Base-by-base conservation (phyloP, 2,797 vertebrate species). In the Epinephelus coioides region DNA sequence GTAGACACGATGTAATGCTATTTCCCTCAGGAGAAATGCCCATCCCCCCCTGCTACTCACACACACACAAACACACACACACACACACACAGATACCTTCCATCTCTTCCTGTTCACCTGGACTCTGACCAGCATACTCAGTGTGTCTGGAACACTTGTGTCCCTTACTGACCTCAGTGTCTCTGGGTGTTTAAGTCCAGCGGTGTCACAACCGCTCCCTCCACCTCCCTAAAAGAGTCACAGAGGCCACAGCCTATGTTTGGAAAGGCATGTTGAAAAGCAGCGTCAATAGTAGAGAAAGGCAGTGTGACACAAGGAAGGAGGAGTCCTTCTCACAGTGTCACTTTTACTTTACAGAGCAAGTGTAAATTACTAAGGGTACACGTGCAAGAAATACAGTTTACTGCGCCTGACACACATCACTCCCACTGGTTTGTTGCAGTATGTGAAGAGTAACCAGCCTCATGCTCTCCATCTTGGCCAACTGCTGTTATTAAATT, bases 1-100 rank as follows among this genome's bases (percentile, higher is more conserved):
- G 72, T 75, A 88, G 89, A 92, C 64, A 15, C 60, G 13, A 79
- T 78, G 82, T 86, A 86, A 88, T 91, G 88, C 86, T 82, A 77
- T 86, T 76, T 85, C 79, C 92, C 91, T 82, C 55, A 61, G 86
- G 93, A 86, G 50, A 59, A 69, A 57, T 50, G 23, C 77, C 74
- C 87, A 66, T 75, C 75, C 88, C 69, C 72, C 66, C 1, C 73
- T 27, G n/a, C 30, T 8, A 43, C 73, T 19, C 40, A 25, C 59
- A 10, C 71, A 54, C 51, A 47, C 57, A 51, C 51, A 10, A 38
- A 19, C 10, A 61, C 61, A 49, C 68, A 69, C 77, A n/a, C n/a
- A n/a, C n/a, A 65, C 51, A 69, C 77, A 74, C 78, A 79, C 51
- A 63, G 47, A 72, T 69, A 62, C 44, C 70, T 47, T 71, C 49